These are phyloP conservation scores for Tenualosa thibaudeaui DNA, from an alignment of 2,797 vertebrate species.

Conservation along the genomic window DNA sequence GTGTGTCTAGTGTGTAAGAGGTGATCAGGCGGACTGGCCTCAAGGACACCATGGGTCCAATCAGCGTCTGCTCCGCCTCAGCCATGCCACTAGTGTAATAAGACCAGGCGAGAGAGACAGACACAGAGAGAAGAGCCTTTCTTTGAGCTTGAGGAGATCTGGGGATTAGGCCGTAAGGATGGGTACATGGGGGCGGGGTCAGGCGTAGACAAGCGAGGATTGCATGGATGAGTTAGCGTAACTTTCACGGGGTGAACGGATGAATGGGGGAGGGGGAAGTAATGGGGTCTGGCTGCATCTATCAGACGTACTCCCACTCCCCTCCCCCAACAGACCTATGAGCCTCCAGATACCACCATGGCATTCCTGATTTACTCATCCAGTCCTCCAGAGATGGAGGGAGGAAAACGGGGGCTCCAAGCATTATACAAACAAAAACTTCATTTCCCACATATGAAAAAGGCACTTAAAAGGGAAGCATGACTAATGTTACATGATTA, in stretches of 20 bases:
- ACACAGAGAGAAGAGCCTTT: not conserved
- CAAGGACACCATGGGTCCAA: not conserved
- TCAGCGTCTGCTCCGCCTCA: not conserved
- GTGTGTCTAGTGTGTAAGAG: not conserved
- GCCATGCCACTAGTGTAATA: not conserved
- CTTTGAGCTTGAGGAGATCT: not conserved
- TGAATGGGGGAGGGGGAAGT: not conserved
- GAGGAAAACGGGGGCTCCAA: not conserved
- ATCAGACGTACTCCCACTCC: not conserved
- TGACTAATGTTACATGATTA: not conserved
- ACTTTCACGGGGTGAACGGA: not conserved
- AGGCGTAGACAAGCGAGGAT: not conserved
- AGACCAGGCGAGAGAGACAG: not conserved
- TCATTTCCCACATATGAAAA: conserved; percentile 2
- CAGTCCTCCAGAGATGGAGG: not conserved
- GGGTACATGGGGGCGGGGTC: not conserved
- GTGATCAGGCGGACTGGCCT: not conserved
- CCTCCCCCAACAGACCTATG: not conserved
- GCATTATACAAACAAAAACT: not conserved
- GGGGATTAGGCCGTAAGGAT: not conserved
- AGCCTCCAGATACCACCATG: not conserved
- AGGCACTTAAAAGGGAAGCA: conserved; percentile 16
- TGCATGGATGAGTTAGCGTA: conserved; percentile 9
- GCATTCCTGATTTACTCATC: not conserved
- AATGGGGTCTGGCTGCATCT: not conserved